phyloP scores from a whole-genome alignment of 2,888 invertebrate genomes.

The Tridacna crocea region DNA sequence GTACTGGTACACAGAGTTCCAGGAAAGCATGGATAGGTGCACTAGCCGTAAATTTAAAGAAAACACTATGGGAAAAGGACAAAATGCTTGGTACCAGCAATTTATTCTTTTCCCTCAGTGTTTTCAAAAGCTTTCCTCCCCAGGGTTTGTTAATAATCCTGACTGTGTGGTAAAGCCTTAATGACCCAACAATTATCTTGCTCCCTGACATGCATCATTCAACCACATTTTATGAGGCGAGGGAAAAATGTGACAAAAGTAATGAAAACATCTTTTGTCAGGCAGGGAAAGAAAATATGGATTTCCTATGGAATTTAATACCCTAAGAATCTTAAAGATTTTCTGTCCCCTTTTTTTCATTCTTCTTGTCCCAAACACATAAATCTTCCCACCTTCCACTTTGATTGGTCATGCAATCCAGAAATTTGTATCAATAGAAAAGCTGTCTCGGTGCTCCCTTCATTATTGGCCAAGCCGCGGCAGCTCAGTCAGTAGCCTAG shows the following conservation, averaged over 20 bases:
- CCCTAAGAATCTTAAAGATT: slow-evolving; percentile 11
- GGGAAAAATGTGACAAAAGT: slow-evolving; percentile 32
- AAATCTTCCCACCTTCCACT: slow-evolving; percentile 14
- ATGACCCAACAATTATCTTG: slow-evolving; percentile 16
- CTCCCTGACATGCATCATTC: slow-evolving; percentile 12
- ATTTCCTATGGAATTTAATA: slow-evolving; percentile 46
- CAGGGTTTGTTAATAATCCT: too few relatives aligned
- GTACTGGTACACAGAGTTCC: too few relatives aligned
- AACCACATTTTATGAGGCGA: neutral
- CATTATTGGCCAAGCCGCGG: too few relatives aligned
- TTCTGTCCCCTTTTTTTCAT: neutral
- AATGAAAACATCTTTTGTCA: slow-evolving; percentile 49
- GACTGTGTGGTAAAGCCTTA: neutral
- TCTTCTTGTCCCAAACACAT: slow-evolving; percentile 11
- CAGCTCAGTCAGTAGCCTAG: too few relatives aligned
- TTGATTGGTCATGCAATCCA: slow-evolving; percentile 45
- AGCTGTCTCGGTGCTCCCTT: too few relatives aligned
- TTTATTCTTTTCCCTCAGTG: neutral
- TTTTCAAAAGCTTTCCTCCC: too few relatives aligned
- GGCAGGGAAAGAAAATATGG: slow-evolving; percentile 7
- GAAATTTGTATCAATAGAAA: slow-evolving; percentile 38
- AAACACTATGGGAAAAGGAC: neutral
- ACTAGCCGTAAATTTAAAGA: too few relatives aligned
- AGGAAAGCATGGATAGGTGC: too few relatives aligned
- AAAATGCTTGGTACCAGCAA: neutral